Evolutionary conservation across 2,113 vertebrate species (phyloP).

Genomic region (Paradisaea rubra): DNA sequence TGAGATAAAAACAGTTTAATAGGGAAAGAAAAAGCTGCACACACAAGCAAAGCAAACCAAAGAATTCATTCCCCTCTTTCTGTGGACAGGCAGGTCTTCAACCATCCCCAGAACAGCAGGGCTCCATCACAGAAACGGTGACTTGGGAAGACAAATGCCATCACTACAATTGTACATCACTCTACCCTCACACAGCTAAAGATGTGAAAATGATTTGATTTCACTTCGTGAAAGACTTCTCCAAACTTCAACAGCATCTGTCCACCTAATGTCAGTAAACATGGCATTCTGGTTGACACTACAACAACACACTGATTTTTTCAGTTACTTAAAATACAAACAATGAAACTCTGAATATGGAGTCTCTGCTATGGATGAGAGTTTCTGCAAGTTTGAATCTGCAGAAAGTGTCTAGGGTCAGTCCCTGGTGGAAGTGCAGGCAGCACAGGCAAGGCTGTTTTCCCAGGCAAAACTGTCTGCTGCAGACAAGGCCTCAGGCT

Average conservation of each 20-base stretch:
- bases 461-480: neutral
- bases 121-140: rapidly evolving
- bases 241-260: neutral
- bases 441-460: neutral
- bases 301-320: neutral
- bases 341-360: neutral
- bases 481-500: neutral
- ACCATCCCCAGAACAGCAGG: neutral
- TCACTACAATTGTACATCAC: neutral
- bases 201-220: neutral
- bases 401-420: neutral
- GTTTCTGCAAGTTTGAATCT: neutral
- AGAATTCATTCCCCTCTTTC: neutral
- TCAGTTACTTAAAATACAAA: neutral
- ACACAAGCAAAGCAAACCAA: neutral
- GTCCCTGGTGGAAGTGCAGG: neutral
- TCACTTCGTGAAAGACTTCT: neutral
- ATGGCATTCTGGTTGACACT: neutral
- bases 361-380: neutral
- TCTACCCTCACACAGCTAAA: neutral
- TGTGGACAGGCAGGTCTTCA: neutral
- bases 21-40: neutral
- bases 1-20: neutral
- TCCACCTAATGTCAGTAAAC: neutral
- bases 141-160: neutral